These are phyloP conservation scores for Cyanoramphus novaezelandiae DNA, from an alignment of 2,113 vertebrate genomes.

Conservation along the genomic window DNA sequence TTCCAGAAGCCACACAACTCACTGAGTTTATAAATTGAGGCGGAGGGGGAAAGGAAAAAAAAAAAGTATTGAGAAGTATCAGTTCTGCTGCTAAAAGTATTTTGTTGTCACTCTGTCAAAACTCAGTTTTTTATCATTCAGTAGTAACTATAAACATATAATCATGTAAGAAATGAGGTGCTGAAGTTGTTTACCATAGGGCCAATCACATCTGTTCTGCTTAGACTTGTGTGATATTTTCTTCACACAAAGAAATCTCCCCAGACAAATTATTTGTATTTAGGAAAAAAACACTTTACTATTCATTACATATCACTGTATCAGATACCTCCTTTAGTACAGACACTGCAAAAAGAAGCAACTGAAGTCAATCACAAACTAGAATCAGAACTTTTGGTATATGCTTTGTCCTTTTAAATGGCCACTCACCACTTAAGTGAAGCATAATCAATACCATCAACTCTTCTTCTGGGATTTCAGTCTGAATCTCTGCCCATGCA, in stretches of 20 bases:
- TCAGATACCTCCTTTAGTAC: neutral
- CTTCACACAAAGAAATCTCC: neutral
- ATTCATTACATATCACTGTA: neutral
- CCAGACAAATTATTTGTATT: neutral
- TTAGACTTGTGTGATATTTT: neutral
- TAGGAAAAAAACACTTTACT: neutral
- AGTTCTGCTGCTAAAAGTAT: neutral
- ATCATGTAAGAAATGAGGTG: neutral
- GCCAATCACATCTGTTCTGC: neutral
- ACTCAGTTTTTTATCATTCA: neutral
- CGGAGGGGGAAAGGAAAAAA: accelerated
- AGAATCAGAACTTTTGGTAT: neutral
- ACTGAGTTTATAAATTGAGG: neutral
- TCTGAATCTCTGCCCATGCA: neutral
- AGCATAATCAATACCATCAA: neutral
- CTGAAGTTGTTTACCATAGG: neutral
- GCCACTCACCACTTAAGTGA: neutral
- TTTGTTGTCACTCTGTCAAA: neutral
- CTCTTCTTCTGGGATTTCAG: neutral
- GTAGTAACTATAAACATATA: neutral
- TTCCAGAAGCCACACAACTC: neutral
- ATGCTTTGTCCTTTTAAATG: neutral
- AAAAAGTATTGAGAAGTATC: neutral
- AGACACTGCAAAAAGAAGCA: neutral
- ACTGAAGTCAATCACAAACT: neutral